Evolutionary conservation across 2,113 vertebrate species (phyloP), one percentile per base, ranked within the genome.

Genomic region (Anguilla japonica): DNA sequence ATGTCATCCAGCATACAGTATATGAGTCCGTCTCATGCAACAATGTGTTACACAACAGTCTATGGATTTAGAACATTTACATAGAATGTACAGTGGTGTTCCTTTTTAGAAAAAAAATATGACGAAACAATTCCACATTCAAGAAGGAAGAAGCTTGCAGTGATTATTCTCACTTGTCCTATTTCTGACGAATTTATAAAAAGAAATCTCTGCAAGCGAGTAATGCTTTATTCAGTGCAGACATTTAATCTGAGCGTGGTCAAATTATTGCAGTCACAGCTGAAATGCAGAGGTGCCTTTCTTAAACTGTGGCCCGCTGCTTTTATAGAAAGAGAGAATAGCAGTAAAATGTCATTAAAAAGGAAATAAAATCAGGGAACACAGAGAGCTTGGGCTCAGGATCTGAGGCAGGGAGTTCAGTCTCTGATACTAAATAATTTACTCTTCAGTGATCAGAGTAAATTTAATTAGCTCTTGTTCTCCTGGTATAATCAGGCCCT

Each of bases 391-490:
- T 82, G 40, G 50, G 56, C 75, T 81, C 78, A 82, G 75, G 92
- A 93, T 93, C 89, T 92, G 92, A 87, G 84, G 91, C 92, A 90
- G 88, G 91, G 90, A 94, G 93, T 94, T 94, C 93, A 89, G 83
- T 75, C 87, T 92, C 94, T 94, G 94, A 93, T 93, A 93, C 96
- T 94, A 96, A 97, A 95, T 95, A 94, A 95, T 96, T 96, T 94
- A 95, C 94, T 95, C 94, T 92, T 94, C 93, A 93, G 0, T 88
- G 95, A 96, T 96, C 94, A 94, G 88, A 88, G 93, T 93, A 93
- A 94, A 93, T 96, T 95, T 96, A 97, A 97, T 97, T 96, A 97
- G 95, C 89, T 94, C 95, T 87, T 91, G 92, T 90, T 95, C 92
- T 92, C 93, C 93, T 11, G 16, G 89, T 89, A 92, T 94, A 96